Conservation (phyloP, 2,888 invertebrate genomes). For the Meteorus cinctellus region DNA sequence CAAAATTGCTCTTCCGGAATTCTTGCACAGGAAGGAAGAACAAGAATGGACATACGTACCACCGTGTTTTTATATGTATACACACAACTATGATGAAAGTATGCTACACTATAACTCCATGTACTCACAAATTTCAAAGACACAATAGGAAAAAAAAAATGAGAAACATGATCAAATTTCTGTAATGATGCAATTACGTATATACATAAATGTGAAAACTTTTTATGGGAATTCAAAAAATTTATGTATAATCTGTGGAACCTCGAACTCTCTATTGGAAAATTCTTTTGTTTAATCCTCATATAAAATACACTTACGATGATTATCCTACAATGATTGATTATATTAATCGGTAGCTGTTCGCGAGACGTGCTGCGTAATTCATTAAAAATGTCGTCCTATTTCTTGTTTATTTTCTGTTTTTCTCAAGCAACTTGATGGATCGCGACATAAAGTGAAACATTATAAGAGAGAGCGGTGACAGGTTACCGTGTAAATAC, state of each 20-base stretch:
- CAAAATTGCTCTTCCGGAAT: slow-evolving; percentile 1
- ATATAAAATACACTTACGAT: neutral
- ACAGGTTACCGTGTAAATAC: slow-evolving; percentile 49
- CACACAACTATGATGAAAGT: neutral
- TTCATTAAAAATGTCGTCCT: slow-evolving; percentile 45
- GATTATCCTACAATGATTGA: slow-evolving; percentile 17
- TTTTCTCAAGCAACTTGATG: slow-evolving; percentile 47
- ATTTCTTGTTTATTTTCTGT: slow-evolving; percentile 33
- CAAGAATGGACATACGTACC: neutral
- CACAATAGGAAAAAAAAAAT: too few species aligned
- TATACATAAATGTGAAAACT: too few species aligned
- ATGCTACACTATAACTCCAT: neutral
- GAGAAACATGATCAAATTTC: too few species aligned
- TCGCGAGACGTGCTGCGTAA: slow-evolving; percentile 46
- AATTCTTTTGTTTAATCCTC: too few species aligned
- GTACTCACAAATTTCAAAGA: too few species aligned
- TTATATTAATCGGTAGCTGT: slow-evolving; percentile 12
- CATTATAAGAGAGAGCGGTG: slow-evolving; percentile 38
- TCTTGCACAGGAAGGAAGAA: slow-evolving; percentile 2
- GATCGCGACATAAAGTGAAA: slow-evolving; percentile 49
- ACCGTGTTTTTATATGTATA: neutral
- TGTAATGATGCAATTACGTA: too few species aligned
- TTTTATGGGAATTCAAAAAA: too few species aligned
- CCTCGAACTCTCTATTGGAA: too few species aligned
- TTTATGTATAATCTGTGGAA: too few species aligned